Conservation (phyloP, 2,113 vertebrate genomes). For the Nothobranchius furzeri region DNA sequence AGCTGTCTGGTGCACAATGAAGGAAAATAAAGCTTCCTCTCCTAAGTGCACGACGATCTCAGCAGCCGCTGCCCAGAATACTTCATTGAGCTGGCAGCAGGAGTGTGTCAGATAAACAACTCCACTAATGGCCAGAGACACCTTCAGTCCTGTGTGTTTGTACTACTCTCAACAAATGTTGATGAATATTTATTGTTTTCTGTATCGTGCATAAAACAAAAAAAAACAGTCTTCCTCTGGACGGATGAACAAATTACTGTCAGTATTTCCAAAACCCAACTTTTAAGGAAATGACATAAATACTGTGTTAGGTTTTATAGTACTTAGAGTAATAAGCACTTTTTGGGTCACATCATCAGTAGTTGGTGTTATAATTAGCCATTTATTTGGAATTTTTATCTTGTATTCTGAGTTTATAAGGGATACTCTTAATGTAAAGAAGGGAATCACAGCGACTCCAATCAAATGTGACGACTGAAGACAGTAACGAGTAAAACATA, state of each 20-base stretch:
- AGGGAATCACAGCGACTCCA: too few relatives aligned
- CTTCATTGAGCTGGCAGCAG: not conserved
- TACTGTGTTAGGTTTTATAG: too few relatives aligned
- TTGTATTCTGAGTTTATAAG: not conserved
- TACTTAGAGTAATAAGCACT: too few relatives aligned
- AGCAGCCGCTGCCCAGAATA: not conserved
- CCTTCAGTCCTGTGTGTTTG: not conserved
- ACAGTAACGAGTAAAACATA: too few relatives aligned
- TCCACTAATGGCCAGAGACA: constrained; percentile 10
- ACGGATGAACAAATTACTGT: not conserved
- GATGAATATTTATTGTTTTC: not conserved
- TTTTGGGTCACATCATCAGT: too few relatives aligned
- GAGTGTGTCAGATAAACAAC: constrained; percentile 8
- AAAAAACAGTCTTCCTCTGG: not conserved
- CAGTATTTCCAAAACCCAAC: too few relatives aligned
- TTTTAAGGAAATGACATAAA: too few relatives aligned
- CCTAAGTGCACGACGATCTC: not conserved
- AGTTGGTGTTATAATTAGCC: too few relatives aligned
- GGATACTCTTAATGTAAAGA: too few relatives aligned
- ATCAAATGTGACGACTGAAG: not conserved
- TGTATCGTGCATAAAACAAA: not conserved
- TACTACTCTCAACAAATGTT: not conserved
- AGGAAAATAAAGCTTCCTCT: not conserved
- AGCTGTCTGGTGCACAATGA: not conserved
- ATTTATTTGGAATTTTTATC: too few relatives aligned